Evolutionary conservation across 2,113 vertebrate species (phyloP).

Genomic region (Delphinapterus leucas): DNA sequence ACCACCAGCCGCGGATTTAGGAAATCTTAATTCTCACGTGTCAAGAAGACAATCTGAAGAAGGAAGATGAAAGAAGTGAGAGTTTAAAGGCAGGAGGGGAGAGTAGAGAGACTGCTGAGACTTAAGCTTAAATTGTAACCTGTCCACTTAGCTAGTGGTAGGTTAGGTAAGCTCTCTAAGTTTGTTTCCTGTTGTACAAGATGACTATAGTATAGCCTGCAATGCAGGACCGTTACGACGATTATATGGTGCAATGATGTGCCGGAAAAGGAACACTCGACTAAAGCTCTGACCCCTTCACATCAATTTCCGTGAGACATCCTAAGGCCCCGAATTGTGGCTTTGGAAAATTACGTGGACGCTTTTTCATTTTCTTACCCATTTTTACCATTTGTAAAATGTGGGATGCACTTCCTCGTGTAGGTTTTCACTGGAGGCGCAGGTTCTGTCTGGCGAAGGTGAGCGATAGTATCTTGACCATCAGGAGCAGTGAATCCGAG

Average conservation of each 20-base stretch:
- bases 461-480: background rate
- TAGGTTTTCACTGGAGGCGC: background rate
- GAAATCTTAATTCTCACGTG: background rate
- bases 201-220: fast-evolving
- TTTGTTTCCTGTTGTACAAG: background rate
- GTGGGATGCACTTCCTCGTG: background rate
- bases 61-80: background rate
- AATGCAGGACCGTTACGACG: background rate
- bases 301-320: fast-evolving
- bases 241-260: fast-evolving
- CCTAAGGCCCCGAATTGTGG: background rate
- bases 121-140: background rate
- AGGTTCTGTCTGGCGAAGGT: background rate
- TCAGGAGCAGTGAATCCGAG: background rate
- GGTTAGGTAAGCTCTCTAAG: background rate
- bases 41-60: background rate
- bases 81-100: background rate
- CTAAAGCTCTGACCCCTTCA: background rate
- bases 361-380: background rate
- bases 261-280: background rate
- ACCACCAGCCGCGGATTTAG: background rate
- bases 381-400: background rate
- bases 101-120: background rate
- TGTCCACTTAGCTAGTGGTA: background rate
- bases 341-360: background rate